Evolutionary conservation across 2,797 vertebrate genomes (phyloP), one percentile per base, ranked within the genome.

Genomic region (Aeoliscus strigatus): DNA sequence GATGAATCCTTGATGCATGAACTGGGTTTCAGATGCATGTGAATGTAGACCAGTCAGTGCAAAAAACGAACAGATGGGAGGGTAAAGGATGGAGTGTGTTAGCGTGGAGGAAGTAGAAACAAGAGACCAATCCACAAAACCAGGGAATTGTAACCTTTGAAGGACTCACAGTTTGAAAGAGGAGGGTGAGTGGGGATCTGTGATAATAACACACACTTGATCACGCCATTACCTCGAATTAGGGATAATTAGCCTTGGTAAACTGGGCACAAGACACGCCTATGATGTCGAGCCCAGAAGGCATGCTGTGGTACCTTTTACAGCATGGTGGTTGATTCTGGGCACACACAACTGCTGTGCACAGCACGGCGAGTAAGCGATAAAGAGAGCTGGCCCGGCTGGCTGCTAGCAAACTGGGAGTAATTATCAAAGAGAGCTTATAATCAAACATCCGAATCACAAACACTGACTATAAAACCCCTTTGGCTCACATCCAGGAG

Each of bases 381-480:
- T 81, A 81, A 82, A 82, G 71, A 70, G 74, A 78, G 73, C 42
- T 66, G 68, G 79, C 73, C 61, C 52, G 63, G 78, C 75, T 79
- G 80, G 73, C 71, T 81, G 78, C 59, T 75, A 79, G 75, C 78
- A 80, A 82, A 81, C 78, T 74, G 80, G 79, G 81, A 86, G 81
- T 82, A 85, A 86, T 87, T 86, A 86, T 85, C 82, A 86, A 86
- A 85, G 81, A 83, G 79, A 81, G 83, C 81, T 85, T 85, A 83
- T 86, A 88, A 87, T 83, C 80, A 87, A 86, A 87, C 85, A 87
- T 85, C 79, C 80, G 66, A 86, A 88, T 86, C 82, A 40, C 85
- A 88, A 86, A 85, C 83, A 85, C 46, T 49, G 76, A 76, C 79
- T 76, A 82, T 87, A 84, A 86, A 84, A 80, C 70, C 77, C 79